phyloP scores from a whole-genome alignment of 2,888 invertebrate species.

The Ligdia adustata region DNA sequence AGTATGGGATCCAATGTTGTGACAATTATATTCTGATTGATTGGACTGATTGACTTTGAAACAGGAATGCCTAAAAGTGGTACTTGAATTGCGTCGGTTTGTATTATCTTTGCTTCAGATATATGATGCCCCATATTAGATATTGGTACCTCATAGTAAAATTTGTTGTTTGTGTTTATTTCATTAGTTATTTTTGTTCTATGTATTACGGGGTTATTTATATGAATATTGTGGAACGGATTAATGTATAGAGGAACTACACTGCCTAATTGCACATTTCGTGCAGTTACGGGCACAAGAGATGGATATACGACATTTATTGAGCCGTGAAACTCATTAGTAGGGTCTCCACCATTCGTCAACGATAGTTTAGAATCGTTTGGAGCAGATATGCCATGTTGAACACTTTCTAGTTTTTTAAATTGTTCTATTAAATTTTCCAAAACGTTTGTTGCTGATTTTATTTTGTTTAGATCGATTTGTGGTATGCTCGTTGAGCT shows the following conservation, averaged over 20 bases:
- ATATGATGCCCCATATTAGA: constrained; percentile 3
- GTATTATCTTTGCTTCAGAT: constrained; percentile 46
- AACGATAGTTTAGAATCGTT: not conserved
- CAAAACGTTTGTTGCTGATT: not conserved
- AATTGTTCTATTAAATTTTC: constrained; percentile 11
- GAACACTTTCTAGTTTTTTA: constrained; percentile 1
- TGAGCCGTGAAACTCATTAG: constrained; percentile 16
- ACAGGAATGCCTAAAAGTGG: constrained; percentile 60
- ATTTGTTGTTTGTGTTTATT: too few relatives aligned
- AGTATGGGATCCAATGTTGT: constrained; percentile 40
- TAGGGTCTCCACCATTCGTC: constrained; percentile 24
- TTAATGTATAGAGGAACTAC: constrained; percentile 4
- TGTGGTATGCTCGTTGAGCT: too few relatives aligned
- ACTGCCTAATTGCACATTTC: not conserved
- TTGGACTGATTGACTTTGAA: constrained; percentile 45
- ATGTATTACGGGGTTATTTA: constrained; percentile 1
- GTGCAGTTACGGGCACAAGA: constrained; percentile 5
- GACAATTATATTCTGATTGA: constrained; percentile 63
- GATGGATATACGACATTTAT: constrained; percentile 15
- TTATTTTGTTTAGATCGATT: constrained; percentile 1
- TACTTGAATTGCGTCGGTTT: constrained; percentile 66
- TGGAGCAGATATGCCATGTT: not conserved
- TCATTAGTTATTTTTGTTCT: constrained; percentile 8
- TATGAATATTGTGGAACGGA: constrained; percentile 1
- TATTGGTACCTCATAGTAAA: too few relatives aligned